Evolutionary conservation across 1,140 invertebrate genomes (phyloP).

Genomic region (Hermetia illucens): DNA sequence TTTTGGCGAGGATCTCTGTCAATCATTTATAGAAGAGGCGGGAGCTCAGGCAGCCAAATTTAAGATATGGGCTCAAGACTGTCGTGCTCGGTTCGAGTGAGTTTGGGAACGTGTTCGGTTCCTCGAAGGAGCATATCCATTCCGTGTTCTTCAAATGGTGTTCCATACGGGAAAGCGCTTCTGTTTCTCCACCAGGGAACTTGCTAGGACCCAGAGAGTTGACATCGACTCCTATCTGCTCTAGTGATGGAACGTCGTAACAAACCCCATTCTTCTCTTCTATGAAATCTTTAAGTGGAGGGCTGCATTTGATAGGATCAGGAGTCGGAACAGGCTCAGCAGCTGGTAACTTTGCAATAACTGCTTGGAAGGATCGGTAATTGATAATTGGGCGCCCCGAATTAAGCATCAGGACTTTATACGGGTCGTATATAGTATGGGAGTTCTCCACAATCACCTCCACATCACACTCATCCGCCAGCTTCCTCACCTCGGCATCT

Average conservation of each 20-base stretch:
- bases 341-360: constrained; percentile 41
- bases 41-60: constrained; percentile 57
- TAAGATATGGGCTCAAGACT: constrained; percentile 57
- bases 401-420: constrained; percentile 47
- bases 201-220: constrained; percentile 32
- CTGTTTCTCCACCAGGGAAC: constrained; percentile 52
- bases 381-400: constrained; percentile 49
- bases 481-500: constrained; percentile 43
- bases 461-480: constrained; percentile 41
- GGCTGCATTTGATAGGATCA: constrained; percentile 28
- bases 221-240: constrained; percentile 40
- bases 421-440: constrained; percentile 55
- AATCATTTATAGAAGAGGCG: constrained; percentile 49
- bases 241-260: constrained; percentile 44
- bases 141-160: constrained; percentile 41
- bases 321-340: constrained; percentile 35
- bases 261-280: constrained; percentile 26
- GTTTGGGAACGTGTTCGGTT: constrained; percentile 57
- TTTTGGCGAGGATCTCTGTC: constrained; percentile 34
- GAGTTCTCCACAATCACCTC: constrained; percentile 45
- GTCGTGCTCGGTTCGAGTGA: constrained; percentile 56
- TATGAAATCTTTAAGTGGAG: constrained; percentile 33
- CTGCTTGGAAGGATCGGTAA: constrained; percentile 52
- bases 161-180: constrained; percentile 46
- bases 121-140: constrained; percentile 60